Base-by-base conservation (phyloP, 2,888 invertebrate species). In the Kryphioiulus occultus region DNA sequence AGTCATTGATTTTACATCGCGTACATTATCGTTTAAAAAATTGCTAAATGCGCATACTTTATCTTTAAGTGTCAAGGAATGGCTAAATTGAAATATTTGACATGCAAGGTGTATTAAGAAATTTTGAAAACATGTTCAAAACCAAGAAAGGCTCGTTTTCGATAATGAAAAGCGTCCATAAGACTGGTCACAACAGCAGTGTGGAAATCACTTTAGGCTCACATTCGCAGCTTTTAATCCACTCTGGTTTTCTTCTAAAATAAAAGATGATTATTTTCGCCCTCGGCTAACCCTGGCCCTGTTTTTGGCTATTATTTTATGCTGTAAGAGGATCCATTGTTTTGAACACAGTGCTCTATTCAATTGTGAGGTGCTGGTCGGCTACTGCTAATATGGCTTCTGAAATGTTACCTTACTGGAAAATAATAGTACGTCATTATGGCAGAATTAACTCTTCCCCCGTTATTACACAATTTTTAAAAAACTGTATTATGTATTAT, bases 311-410 rank as follows among this genome's bases (percentile, higher is more conserved):
- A 68, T 68, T 68, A 68, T 68, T 68, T 26, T 1, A 26, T 68
- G 68, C n/a, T 26, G 68, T 68, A 17, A 17, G n/a, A 68, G 68
- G 68, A 68, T 68, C 68, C 9, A 68, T 68, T 68, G 68, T 68
- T 68, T 68, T 26, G 26, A 68, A 68, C 26, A n/a, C 22, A 68
- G 68, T 68, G 68, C 68, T 9, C n/a, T 68, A 68, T 68, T 26
- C 5, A 5, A 39, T 39, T 39, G 22, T 26, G 9, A 68, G 26
- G 26, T 68, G 26, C 26, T 26, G n/a, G 0, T 68, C 26, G 1
- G n/a, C 59, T 22, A 59, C 22, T 59, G 26, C 68, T n/a, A 68
- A n/a, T 68, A 68, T 68, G 68, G 68, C 68, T 68, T 68, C 68
- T 68, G 68, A 68, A 68, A 68, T 68, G n/a, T 68, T 68, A 26